Percentiles rank a stretch among this genome's conserved stretches.
phyloP scores from a whole-genome alignment of 2,113 vertebrate species.

The Phyllostomus hastatus region DNA sequence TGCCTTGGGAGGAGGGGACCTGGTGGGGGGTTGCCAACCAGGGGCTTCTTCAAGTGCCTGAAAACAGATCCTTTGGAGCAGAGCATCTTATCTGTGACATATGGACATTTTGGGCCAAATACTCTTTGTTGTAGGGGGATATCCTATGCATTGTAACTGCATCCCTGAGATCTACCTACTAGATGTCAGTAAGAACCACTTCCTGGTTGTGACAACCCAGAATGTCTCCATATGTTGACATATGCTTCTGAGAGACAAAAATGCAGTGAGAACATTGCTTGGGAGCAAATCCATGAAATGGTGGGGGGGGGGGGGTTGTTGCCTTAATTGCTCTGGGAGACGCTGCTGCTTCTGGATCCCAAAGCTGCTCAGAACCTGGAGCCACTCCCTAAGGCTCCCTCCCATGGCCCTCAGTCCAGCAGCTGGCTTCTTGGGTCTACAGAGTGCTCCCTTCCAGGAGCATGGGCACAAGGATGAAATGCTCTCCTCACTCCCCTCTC shows the following conservation, averaged over 20 bases:
- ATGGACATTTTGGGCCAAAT: not conserved
- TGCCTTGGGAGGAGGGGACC: not conserved
- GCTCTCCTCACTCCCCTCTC: not conserved
- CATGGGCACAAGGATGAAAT: not conserved
- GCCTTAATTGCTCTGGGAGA: not conserved
- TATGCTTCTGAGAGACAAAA: not conserved
- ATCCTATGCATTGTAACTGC: not conserved
- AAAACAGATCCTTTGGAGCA: not conserved
- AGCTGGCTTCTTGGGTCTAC: not conserved
- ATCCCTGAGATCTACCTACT: not conserved
- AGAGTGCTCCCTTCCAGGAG: not conserved
- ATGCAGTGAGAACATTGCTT: not conserved
- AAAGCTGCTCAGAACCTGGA: not conserved
- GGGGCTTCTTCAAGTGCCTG: not conserved
- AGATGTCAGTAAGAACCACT: not conserved
- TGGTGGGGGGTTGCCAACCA: not conserved
- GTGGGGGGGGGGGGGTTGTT: not conserved
- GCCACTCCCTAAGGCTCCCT: not conserved
- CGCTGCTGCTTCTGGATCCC: not conserved
- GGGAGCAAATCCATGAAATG: not conserved
- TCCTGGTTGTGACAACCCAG: not conserved
- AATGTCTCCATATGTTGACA: not conserved
- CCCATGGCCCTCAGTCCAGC: not conserved
- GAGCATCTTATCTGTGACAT: not conserved
- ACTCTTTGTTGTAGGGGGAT: not conserved